Conservation (phyloP, 2,113 vertebrate species). For the Caloenas nicobarica region DNA sequence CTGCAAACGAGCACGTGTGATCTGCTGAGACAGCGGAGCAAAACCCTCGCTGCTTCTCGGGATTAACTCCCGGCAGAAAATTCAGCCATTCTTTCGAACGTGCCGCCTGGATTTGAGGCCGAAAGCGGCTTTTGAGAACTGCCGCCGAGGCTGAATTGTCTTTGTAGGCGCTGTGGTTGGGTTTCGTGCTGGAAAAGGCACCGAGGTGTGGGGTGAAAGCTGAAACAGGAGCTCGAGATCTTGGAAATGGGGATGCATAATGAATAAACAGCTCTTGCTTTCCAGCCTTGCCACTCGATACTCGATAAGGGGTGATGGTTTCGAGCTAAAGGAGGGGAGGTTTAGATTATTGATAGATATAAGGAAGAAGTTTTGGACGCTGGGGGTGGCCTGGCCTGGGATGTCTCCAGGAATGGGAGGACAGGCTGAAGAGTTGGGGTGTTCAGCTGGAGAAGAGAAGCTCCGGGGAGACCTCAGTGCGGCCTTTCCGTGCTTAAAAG, state of each 20-base stretch:
- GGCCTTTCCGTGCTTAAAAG: no score
- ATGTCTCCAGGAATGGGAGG: no score
- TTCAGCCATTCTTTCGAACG: background rate
- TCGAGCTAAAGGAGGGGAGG: no score
- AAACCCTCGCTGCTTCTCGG: background rate
- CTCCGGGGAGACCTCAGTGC: no score
- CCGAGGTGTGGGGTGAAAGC: background rate
- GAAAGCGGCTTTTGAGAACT: background rate
- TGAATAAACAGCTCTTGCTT: background rate
- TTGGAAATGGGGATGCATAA: background rate
- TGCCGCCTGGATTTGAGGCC: background rate
- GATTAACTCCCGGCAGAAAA: background rate
- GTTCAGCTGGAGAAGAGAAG: no score
- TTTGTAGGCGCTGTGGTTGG: accelerated
- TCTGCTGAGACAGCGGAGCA: background rate
- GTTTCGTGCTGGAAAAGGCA: background rate
- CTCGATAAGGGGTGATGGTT: no score
- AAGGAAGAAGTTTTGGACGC: no score
- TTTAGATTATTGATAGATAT: no score
- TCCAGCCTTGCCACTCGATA: background rate
- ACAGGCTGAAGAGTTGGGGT: no score
- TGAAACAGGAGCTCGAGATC: background rate
- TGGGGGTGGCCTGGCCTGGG: no score
- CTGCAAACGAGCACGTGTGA: accelerated
- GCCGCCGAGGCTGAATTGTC: accelerated